These are phyloP conservation scores for Chiloscyllium punctatum DNA, from an alignment of 2,797 vertebrate species.

Conservation along the genomic window DNA sequence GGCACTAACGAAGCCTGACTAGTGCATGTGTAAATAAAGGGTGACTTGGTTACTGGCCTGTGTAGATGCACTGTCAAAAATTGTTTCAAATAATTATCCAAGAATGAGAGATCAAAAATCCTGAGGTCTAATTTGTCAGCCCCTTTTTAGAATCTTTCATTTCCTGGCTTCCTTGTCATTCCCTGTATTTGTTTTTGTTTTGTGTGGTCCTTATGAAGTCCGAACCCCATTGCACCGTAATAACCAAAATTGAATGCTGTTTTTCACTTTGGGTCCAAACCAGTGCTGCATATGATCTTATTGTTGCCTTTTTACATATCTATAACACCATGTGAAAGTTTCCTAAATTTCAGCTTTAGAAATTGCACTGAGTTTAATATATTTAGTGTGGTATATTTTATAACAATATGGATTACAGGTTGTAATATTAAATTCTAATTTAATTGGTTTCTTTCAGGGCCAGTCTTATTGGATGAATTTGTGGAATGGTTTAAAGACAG, in stretches of 20 bases:
- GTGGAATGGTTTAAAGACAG: constrained; percentile 99
- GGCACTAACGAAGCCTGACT: too few species aligned
- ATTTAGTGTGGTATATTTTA: not conserved
- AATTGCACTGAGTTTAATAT: not conserved
- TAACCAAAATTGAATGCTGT: not conserved
- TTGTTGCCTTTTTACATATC: not conserved
- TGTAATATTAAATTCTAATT: constrained; percentile 37
- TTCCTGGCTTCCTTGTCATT: not conserved
- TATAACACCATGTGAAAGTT: not conserved
- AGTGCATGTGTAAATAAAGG: too few species aligned
- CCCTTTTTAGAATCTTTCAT: not conserved
- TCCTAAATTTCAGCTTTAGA: not conserved
- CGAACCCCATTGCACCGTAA: not conserved
- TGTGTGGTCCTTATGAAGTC: not conserved
- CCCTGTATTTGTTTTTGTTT: not conserved
- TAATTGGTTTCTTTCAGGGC: constrained; percentile 69
- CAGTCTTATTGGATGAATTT: constrained; percentile 98
- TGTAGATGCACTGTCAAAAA: not conserved
- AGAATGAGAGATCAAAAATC: not conserved
- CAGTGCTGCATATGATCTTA: not conserved
- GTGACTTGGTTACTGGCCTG: not conserved
- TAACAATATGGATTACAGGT: not conserved
- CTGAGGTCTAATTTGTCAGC: not conserved
- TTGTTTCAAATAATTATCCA: not conserved
- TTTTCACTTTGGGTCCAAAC: not conserved